Conservation (phyloP, 2,797 vertebrate species). For the Cyclopterus lumpus region DNA sequence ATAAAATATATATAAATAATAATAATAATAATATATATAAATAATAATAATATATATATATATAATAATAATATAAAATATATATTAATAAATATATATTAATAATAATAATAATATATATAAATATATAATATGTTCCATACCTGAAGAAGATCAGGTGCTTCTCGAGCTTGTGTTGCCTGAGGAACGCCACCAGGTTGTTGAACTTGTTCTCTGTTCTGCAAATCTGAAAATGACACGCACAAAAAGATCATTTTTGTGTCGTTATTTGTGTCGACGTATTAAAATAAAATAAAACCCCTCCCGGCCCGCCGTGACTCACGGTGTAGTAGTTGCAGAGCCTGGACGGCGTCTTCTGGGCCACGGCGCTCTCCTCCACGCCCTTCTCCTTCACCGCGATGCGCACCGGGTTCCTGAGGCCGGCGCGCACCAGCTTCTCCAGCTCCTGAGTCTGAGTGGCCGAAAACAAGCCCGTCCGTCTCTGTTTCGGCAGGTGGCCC, state of each 20-base stretch:
- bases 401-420: constrained; percentile 95
- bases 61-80: no score
- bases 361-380: constrained; percentile 79
- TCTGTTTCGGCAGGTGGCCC: constrained; percentile 92
- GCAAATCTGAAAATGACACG: constrained; percentile 83
- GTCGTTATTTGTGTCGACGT: no score
- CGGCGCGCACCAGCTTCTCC: constrained; percentile 95
- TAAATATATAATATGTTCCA: neutral
- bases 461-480: constrained; percentile 95
- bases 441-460: constrained; percentile 98
- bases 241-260: no score
- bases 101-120: no score
- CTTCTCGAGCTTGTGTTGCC: constrained; percentile 91
- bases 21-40: no score
- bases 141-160: constrained; percentile 97
- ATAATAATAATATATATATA: no score
- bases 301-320: constrained; percentile 13
- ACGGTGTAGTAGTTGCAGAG: constrained; percentile 95
- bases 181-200: constrained; percentile 92
- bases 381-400: constrained; percentile 97
- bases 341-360: constrained; percentile 91
- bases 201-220: constrained; percentile 95
- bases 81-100: no score
- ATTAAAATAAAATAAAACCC: no score
- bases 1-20: no score